Evolutionary conservation across 2,888 invertebrate species (phyloP).

Genomic region (Cephus pulcher): DNA sequence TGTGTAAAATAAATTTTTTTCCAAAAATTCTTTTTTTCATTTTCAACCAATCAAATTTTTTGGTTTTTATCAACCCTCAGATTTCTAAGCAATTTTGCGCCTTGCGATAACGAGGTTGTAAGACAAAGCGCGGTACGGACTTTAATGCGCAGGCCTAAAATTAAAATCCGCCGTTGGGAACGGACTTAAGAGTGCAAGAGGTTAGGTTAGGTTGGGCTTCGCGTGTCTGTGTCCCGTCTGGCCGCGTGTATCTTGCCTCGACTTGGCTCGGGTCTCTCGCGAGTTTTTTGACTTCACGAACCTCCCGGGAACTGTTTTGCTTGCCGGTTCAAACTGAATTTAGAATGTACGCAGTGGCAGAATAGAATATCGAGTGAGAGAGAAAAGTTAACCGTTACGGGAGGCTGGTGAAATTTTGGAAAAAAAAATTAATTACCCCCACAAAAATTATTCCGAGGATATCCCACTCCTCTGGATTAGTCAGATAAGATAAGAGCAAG

Average conservation of each 20-base stretch:
- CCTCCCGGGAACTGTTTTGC: constrained; percentile 39
- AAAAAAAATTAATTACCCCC: no score
- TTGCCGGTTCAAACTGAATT: constrained; percentile 38
- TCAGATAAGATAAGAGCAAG: constrained; percentile 15
- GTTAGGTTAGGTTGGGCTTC: constrained; percentile 31
- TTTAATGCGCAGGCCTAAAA: constrained; percentile 21
- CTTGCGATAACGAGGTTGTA: no score
- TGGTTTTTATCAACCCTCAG: no score
- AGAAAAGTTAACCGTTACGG: no score
- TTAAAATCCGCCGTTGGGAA: constrained; percentile 26
- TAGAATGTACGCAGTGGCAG: constrained; percentile 31
- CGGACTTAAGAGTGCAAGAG: constrained; percentile 28
- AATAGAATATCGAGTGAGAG: no score
- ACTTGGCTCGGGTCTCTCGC: constrained; percentile 29
- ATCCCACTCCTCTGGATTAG: constrained; percentile 31
- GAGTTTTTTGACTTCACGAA: constrained; percentile 40
- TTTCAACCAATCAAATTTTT: no score
- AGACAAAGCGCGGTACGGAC: no score
- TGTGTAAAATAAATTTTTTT: no score
- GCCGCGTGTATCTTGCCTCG: constrained; percentile 39
- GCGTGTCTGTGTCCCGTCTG: constrained; percentile 41
- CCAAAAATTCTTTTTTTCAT: no score
- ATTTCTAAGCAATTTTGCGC: no score
- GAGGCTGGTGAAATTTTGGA: no score
- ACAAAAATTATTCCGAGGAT: no score